phyloP scores from a whole-genome alignment of 2,113 vertebrate species.

The Hepsetus odoe region DNA sequence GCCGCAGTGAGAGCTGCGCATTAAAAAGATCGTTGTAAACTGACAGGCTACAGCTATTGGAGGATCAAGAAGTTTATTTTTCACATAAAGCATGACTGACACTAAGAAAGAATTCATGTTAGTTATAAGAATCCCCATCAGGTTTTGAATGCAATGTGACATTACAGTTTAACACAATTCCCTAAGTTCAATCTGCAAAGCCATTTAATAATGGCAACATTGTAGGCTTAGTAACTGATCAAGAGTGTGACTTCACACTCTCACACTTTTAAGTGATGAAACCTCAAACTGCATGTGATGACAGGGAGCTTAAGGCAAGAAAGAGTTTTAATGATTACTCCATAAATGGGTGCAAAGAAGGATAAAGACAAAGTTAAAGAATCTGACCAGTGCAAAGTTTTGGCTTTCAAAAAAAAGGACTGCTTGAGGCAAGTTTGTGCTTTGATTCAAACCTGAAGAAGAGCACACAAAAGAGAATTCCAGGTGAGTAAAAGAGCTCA shows the following conservation, averaged over 20 bases:
- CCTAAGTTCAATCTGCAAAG: background rate
- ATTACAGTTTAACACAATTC: background rate
- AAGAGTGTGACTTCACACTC: slow-evolving; percentile 9
- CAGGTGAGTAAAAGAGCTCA: background rate
- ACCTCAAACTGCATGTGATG: background rate
- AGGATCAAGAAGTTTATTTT: background rate
- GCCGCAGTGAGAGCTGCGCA: background rate
- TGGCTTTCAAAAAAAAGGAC: background rate
- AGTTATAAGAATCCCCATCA: background rate
- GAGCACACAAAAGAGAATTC: background rate
- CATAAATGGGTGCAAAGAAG: background rate
- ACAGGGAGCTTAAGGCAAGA: background rate
- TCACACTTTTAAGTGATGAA: slow-evolving; percentile 22
- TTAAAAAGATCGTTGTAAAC: background rate
- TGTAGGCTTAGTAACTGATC: slow-evolving; percentile 20
- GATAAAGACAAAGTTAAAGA: background rate
- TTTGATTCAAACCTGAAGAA: background rate
- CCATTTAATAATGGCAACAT: background rate
- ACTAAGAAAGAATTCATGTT: background rate
- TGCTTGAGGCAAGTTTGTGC: background rate
- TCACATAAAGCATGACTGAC: background rate
- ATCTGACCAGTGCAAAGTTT: background rate
- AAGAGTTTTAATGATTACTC: background rate
- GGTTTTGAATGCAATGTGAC: background rate
- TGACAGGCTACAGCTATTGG: background rate